Percentiles rank a stretch among this genome's conserved stretches.
Evolutionary conservation across 2,797 vertebrate species (phyloP).

Genomic region (Nasua narica): DNA sequence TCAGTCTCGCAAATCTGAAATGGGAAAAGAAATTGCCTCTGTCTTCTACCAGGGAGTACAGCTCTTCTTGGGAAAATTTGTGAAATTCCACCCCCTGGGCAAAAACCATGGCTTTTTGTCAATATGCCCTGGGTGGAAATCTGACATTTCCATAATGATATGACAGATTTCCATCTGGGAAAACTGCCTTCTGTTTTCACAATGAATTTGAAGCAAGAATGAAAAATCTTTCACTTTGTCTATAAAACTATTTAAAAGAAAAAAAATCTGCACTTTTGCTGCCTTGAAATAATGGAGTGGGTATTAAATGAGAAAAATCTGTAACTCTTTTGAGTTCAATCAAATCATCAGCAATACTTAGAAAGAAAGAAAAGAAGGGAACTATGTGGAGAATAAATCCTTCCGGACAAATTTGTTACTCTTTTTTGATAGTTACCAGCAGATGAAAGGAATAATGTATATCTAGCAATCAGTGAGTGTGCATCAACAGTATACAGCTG

Average conservation of each 20-base stretch:
- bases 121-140: conserved; percentile 80
- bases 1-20: conserved; percentile 51
- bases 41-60: conserved; percentile 58
- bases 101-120: conserved; percentile 81
- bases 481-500: background rate
- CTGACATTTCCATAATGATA: conserved; percentile 81
- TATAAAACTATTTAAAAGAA: conserved; percentile 77
- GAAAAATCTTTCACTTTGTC: conserved; percentile 81
- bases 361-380: conserved; percentile 47
- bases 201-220: conserved; percentile 81
- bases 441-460: conserved; percentile 66
- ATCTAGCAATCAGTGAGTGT: conserved; percentile 44
- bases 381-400: conserved; percentile 60
- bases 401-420: conserved; percentile 61
- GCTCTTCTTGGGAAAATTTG: conserved; percentile 78
- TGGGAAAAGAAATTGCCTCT: conserved; percentile 62
- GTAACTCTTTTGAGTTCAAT: conserved; percentile 71
- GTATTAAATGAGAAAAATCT: conserved; percentile 71
- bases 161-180: conserved; percentile 81
- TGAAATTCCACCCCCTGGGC: conserved; percentile 81
- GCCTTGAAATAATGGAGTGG: conserved; percentile 70
- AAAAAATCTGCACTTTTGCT: conserved; percentile 58
- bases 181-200: conserved; percentile 81
- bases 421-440: conserved; percentile 66
- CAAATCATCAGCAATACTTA: conserved; percentile 68